These are phyloP conservation scores for Oryzias woworae DNA, from an alignment of 2,113 vertebrate genomes.

Conservation along the genomic window DNA sequence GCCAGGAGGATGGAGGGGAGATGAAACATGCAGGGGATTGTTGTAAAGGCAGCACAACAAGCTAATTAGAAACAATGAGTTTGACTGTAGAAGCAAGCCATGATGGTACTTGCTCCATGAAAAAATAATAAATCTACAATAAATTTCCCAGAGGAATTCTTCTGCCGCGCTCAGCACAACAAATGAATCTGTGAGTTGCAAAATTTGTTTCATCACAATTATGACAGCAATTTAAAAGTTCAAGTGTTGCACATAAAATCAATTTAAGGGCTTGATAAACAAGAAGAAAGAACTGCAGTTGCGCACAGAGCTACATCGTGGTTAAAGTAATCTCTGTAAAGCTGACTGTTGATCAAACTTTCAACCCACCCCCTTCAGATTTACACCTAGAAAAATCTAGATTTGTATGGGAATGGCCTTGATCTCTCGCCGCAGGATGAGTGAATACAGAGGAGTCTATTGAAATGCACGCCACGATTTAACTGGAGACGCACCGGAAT, in stretches of 20 bases:
- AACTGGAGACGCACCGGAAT: background rate
- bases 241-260: background rate
- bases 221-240: background rate
- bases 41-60: constrained; percentile 26
- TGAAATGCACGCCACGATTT: constrained; percentile 4
- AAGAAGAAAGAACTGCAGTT: constrained; percentile 2
- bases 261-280: too few species aligned
- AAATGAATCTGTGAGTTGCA: background rate
- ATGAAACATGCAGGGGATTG: constrained; percentile 10
- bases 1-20: constrained; percentile 16
- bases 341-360: constrained; percentile 43
- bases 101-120: constrained; percentile 1
- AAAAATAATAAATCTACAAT: background rate
- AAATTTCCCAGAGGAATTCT: constrained; percentile 5
- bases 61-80: constrained; percentile 43
- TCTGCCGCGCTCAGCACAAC: background rate
- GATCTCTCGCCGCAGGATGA: background rate
- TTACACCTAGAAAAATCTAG: background rate
- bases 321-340: background rate
- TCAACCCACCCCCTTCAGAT: constrained; percentile 5
- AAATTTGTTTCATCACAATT: background rate
- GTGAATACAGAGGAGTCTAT: background rate
- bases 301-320: background rate
- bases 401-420: background rate
- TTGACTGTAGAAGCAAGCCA: constrained; percentile 5